These are phyloP conservation scores for Drosophila seclusa DNA, from an alignment of 2,888 invertebrate species.

Conservation along the genomic window DNA sequence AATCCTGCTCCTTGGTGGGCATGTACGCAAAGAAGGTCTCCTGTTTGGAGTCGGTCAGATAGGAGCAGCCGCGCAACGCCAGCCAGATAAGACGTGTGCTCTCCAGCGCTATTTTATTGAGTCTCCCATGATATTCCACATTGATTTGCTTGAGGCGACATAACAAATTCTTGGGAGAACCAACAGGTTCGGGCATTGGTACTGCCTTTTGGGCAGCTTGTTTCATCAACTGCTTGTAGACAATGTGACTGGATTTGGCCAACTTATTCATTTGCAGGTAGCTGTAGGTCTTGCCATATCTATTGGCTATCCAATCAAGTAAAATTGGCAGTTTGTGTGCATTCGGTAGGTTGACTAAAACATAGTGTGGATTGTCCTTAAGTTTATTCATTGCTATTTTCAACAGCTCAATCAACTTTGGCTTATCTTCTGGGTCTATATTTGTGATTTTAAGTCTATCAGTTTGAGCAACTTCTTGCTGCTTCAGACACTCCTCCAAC, in stretches of 20 bases:
- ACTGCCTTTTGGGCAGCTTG: neutral
- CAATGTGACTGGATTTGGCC: slow-evolving; percentile 20
- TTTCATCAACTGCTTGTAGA: slow-evolving; percentile 21
- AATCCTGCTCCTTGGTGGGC: slow-evolving; percentile 44
- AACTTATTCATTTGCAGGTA: slow-evolving; percentile 31
- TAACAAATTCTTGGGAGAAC: neutral
- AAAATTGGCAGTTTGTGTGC: slow-evolving; percentile 70
- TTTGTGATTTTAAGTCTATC: neutral
- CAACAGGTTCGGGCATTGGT: neutral
- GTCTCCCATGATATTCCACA: slow-evolving; percentile 3
- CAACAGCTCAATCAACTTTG: slow-evolving; percentile 52
- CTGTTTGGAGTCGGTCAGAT: slow-evolving; percentile 18
- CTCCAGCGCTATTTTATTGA: slow-evolving; percentile 45
- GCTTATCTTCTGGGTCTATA: slow-evolving; percentile 64
- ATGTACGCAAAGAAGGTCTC: slow-evolving; percentile 61
- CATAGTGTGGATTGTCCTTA: slow-evolving; percentile 63
- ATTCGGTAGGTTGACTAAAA: slow-evolving; percentile 74
- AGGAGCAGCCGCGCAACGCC: slow-evolving; percentile 45
- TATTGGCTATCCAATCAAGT: slow-evolving; percentile 63
- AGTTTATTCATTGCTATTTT: slow-evolving; percentile 53
- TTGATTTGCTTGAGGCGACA: neutral
- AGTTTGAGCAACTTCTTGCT: neutral
- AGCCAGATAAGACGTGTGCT: slow-evolving; percentile 58
- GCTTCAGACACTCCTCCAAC: neutral
- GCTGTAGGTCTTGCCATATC: slow-evolving; percentile 65